Evolutionary conservation across 2,888 invertebrate species (phyloP).

Genomic region (Scaptomyza tumidula): DNA sequence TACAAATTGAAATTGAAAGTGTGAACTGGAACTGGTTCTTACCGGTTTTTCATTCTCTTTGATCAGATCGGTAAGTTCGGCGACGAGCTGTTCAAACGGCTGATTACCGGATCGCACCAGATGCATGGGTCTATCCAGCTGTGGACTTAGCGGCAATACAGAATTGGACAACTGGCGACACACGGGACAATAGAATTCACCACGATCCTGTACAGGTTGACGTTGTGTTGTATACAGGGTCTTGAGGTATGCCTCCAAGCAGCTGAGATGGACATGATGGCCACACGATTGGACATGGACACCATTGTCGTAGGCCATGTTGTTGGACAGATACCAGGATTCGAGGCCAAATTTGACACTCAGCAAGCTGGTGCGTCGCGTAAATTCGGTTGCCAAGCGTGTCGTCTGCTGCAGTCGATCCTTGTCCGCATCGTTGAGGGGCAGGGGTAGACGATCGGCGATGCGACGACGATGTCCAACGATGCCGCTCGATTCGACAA

Average conservation of each 20-base stretch:
- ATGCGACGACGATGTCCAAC: slow-evolving; percentile 89
- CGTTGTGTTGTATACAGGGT: slow-evolving; percentile 92
- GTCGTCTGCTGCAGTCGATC: slow-evolving; percentile 86
- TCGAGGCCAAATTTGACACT: slow-evolving; percentile 91
- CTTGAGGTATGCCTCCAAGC: slow-evolving; percentile 95
- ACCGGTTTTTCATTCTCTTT: slow-evolving; percentile 89
- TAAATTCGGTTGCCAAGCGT: slow-evolving; percentile 90
- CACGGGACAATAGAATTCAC: slow-evolving; percentile 97
- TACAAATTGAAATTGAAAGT: background rate
- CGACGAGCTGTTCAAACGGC: slow-evolving; percentile 83
- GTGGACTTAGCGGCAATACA: slow-evolving; percentile 92
- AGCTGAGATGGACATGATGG: slow-evolving; percentile 97
- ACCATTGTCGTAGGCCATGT: slow-evolving; percentile 95
- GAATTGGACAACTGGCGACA: slow-evolving; percentile 96
- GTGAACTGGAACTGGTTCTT: slow-evolving; percentile 64
- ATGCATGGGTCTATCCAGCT: slow-evolving; percentile 88
- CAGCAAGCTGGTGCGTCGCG: slow-evolving; percentile 91
- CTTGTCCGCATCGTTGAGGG: slow-evolving; percentile 88
- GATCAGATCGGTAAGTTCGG: slow-evolving; percentile 86
- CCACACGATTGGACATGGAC: slow-evolving; percentile 98
- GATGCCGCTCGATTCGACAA: slow-evolving; percentile 94
- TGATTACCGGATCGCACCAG: slow-evolving; percentile 87
- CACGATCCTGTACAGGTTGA: slow-evolving; percentile 90
- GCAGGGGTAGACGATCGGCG: slow-evolving; percentile 85
- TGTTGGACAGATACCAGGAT: slow-evolving; percentile 92